Conservation (phyloP, 1,140 invertebrate species). For the Condylostylus longicornis region DNA sequence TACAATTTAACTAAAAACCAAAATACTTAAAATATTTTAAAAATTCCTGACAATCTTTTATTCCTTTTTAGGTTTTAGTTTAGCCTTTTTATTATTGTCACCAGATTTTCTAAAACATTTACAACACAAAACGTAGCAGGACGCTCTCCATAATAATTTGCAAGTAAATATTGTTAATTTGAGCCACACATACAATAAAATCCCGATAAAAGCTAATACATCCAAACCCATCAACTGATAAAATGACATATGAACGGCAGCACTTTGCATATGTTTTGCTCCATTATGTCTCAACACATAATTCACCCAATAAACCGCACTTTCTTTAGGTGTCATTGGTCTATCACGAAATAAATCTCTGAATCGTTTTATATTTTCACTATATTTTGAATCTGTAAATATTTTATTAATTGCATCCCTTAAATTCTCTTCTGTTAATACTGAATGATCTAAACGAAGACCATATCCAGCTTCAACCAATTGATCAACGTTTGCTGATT, state of each 20-base stretch:
- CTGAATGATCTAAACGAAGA: neutral
- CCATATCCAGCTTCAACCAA: conserved; percentile 1
- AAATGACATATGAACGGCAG: conserved; percentile 7
- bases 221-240: neutral
- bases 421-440: conserved; percentile 21
- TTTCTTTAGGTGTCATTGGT: conserved; percentile 7
- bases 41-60: too few species aligned
- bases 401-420: neutral
- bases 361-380: conserved; percentile 3
- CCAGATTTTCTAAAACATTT: too few species aligned
- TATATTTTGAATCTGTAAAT: conserved; percentile 3
- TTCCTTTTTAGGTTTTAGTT: too few species aligned
- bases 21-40: too few species aligned
- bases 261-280: conserved; percentile 21
- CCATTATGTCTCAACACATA: conserved; percentile 25
- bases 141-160: too few species aligned
- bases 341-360: conserved; percentile 9
- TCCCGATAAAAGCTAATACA: conserved; percentile 4
- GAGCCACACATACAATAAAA: neutral
- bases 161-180: neutral
- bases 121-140: too few species aligned
- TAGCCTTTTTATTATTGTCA: too few species aligned
- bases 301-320: conserved; percentile 9
- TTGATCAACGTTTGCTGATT: conserved; percentile 32
- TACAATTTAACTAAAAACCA: too few species aligned